Conservation (phyloP, 2,888 invertebrate species). For the Stomorhina lunata region DNA sequence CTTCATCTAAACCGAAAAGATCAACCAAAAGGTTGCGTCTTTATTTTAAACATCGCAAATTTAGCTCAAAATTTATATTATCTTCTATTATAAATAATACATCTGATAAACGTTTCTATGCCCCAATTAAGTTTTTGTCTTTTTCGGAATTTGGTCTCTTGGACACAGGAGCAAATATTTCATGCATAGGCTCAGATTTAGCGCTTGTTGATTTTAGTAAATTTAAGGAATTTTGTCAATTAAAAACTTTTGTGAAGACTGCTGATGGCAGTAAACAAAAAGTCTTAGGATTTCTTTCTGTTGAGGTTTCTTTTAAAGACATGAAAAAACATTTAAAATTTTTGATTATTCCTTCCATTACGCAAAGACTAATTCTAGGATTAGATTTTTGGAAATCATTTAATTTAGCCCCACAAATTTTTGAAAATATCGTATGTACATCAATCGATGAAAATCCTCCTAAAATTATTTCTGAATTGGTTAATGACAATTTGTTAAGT, state of each 20-base stretch:
- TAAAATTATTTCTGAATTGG: background rate
- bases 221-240: background rate
- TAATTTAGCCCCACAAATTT: background rate
- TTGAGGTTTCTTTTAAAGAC: background rate
- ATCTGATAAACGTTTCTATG: slow-evolving; percentile 6
- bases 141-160: background rate
- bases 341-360: slow-evolving; percentile 38
- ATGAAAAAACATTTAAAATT: background rate
- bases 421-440: background rate
- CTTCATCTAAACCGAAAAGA: background rate
- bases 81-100: slow-evolving; percentile 5
- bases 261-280: slow-evolving; percentile 5
- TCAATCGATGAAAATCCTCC: background rate
- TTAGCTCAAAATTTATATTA: background rate
- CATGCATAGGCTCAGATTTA: slow-evolving; percentile 19
- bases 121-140: background rate
- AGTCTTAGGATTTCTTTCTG: background rate
- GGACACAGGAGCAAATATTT: slow-evolving; percentile 21
- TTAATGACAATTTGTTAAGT: background rate
- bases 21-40: slow-evolving; percentile 3
- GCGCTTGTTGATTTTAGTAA: background rate
- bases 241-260: background rate
- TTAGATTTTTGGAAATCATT: slow-evolving; percentile 44
- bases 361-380: slow-evolving; percentile 34
- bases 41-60: slow-evolving; percentile 5